Evolutionary conservation across 1,140 invertebrate species (phyloP).

Genomic region (Halesus radiatus): DNA sequence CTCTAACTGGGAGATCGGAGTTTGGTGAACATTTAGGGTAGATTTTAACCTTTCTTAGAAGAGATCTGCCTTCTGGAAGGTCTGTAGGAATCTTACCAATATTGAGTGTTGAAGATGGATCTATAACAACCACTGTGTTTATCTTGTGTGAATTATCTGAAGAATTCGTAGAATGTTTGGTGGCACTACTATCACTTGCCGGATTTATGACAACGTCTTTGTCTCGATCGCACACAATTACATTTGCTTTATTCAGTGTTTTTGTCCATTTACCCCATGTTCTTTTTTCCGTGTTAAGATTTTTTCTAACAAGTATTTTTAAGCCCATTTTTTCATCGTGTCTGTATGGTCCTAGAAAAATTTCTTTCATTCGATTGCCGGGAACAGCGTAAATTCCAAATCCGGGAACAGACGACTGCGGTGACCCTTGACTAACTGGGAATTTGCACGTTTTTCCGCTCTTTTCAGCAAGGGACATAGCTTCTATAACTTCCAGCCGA

Average conservation of each 20-base stretch:
- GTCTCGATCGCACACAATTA: slow-evolving; percentile 23
- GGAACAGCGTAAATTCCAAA: slow-evolving; percentile 39
- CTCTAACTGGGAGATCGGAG: too few relatives aligned
- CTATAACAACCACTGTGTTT: slow-evolving; percentile 12
- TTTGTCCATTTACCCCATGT: slow-evolving; percentile 27
- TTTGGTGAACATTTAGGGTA: too few relatives aligned
- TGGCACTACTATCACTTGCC: neutral
- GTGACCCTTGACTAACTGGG: neutral
- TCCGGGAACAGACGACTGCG: neutral
- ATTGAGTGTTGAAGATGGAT: neutral
- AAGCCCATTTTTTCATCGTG: slow-evolving; percentile 29
- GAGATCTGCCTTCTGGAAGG: neutral
- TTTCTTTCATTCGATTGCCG: slow-evolving; percentile 24
- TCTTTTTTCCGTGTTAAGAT: neutral
- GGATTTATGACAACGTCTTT: neutral
- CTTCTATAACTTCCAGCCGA: slow-evolving; percentile 24
- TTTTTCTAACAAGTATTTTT: slow-evolving; percentile 12
- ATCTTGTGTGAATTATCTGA: neutral
- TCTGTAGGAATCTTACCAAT: neutral
- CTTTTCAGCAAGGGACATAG: slow-evolving; percentile 27
- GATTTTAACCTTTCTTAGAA: neutral
- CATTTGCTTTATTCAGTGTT: slow-evolving; percentile 10
- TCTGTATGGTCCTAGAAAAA: slow-evolving; percentile 43
- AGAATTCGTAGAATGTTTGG: neutral
- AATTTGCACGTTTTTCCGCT: slow-evolving; percentile 20